Evolutionary conservation across 2,113 vertebrate species (phyloP).

Genomic region (Pelmatolapia mariae): DNA sequence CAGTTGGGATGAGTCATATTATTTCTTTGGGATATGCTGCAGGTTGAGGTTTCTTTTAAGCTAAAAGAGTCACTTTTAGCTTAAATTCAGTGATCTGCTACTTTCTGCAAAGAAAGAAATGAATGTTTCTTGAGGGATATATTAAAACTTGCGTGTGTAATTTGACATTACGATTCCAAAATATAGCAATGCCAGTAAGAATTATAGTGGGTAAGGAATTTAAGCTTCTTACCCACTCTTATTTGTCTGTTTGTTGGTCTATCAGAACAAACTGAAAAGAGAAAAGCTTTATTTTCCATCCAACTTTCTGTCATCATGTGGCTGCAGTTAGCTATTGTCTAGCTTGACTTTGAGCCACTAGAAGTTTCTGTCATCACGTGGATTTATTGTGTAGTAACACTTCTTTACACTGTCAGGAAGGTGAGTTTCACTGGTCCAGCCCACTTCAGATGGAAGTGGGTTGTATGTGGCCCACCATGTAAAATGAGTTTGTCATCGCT

Average conservation of each 20-base stretch:
- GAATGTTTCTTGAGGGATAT: background rate
- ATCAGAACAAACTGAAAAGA: background rate
- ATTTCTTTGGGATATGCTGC: background rate
- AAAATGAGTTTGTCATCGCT: background rate
- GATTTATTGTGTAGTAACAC: background rate
- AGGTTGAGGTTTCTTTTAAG: background rate
- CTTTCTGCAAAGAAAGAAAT: background rate
- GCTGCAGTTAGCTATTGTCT: background rate
- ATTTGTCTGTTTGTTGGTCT: background rate
- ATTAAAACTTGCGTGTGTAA: background rate
- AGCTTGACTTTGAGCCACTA: background rate
- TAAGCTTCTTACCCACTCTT: background rate
- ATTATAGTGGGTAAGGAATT: background rate
- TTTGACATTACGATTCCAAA: background rate
- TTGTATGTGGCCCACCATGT: background rate
- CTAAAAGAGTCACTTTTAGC: background rate
- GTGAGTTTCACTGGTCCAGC: background rate
- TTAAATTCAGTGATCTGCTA: background rate
- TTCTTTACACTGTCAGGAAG: background rate
- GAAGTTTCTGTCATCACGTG: background rate
- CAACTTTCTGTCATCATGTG: background rate
- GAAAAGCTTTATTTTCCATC: background rate
- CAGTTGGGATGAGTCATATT: conserved; percentile 6
- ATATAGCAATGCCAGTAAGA: background rate
- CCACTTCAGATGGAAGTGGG: background rate